phyloP scores from a whole-genome alignment of 2,888 invertebrate genomes.

The Aleiodes testaceus region DNA sequence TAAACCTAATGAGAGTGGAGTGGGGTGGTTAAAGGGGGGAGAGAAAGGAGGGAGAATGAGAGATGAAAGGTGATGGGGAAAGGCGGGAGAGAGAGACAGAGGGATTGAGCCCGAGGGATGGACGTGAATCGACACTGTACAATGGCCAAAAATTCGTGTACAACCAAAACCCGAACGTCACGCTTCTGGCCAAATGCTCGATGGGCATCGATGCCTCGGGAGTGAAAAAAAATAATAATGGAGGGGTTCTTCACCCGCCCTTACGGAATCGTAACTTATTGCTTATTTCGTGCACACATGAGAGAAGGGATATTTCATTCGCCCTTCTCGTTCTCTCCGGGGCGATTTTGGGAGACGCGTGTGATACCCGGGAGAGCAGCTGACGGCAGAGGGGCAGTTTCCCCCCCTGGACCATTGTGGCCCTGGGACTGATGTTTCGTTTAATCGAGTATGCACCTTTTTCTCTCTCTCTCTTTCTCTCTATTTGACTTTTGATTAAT shows the following conservation, averaged over 20 bases:
- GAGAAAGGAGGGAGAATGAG: slow-evolving; percentile 28
- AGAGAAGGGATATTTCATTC: slow-evolving; percentile 66
- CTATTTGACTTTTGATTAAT: too few relatives aligned
- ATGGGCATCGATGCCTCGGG: slow-evolving; percentile 1
- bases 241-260: slow-evolving; percentile 11
- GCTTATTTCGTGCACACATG: slow-evolving; percentile 62
- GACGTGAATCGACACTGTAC: slow-evolving; percentile 50
- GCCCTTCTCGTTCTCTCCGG: slow-evolving; percentile 62
- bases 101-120: slow-evolving; percentile 9
- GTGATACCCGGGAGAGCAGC: slow-evolving; percentile 62
- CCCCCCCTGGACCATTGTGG: slow-evolving; percentile 57
- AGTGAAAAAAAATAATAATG: slow-evolving; percentile 29
- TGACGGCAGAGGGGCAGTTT: slow-evolving; percentile 60
- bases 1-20: slow-evolving; percentile 49
- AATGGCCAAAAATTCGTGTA: slow-evolving; percentile 55
- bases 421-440: slow-evolving; percentile 64
- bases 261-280: slow-evolving; percentile 67
- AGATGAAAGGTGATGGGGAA: slow-evolving; percentile 32
- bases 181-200: slow-evolving; percentile 45
- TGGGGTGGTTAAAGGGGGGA: slow-evolving; percentile 5
- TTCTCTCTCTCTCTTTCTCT: slow-evolving; percentile 6
- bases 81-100: too few relatives aligned
- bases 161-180: slow-evolving; percentile 48
- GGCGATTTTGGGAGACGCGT: slow-evolving; percentile 33
- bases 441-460: slow-evolving; percentile 60